Conservation (phyloP, 2,113 vertebrate genomes). For the Engraulis encrasicolus region DNA sequence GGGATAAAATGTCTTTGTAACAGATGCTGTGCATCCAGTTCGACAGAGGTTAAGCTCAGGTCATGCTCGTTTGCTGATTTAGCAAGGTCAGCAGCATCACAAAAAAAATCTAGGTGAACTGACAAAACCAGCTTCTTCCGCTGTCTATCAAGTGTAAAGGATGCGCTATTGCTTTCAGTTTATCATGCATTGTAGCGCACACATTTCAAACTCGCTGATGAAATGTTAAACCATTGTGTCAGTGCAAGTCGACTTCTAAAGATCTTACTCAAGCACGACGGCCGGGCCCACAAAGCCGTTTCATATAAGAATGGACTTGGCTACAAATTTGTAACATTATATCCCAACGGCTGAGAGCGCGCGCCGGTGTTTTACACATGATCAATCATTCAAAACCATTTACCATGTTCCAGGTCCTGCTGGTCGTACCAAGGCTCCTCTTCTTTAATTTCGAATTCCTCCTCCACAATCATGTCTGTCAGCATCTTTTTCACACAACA, state of each 20-base stretch:
- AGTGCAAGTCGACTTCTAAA: neutral
- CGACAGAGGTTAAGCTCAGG: neutral
- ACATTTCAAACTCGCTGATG: neutral
- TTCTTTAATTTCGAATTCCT: slow-evolving; percentile 77
- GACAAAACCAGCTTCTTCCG: neutral
- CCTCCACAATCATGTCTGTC: slow-evolving; percentile 72
- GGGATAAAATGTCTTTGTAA: neutral
- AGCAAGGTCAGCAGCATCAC: slow-evolving; percentile 10
- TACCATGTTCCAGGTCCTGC: slow-evolving; percentile 77
- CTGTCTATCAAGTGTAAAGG: neutral
- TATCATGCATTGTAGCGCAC: neutral
- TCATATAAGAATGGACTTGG: neutral
- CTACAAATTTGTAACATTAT: slow-evolving; percentile 16
- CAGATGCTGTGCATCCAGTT: neutral
- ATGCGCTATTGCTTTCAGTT: too few relatives aligned
- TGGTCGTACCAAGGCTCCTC: slow-evolving; percentile 77
- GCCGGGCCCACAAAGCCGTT: neutral
- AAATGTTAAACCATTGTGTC: neutral
- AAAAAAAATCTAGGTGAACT: neutral
- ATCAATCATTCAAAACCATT: slow-evolving; percentile 8
- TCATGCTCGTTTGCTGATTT: neutral
- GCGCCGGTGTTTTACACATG: neutral
- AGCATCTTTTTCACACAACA: slow-evolving; percentile 63
- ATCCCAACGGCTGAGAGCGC: neutral
- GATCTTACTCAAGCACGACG: neutral